Percentiles rank a stretch among this genome's conserved stretches.
phyloP scores from a whole-genome alignment of 1,140 invertebrate genomes.

The Platorchestia sp. region DNA sequence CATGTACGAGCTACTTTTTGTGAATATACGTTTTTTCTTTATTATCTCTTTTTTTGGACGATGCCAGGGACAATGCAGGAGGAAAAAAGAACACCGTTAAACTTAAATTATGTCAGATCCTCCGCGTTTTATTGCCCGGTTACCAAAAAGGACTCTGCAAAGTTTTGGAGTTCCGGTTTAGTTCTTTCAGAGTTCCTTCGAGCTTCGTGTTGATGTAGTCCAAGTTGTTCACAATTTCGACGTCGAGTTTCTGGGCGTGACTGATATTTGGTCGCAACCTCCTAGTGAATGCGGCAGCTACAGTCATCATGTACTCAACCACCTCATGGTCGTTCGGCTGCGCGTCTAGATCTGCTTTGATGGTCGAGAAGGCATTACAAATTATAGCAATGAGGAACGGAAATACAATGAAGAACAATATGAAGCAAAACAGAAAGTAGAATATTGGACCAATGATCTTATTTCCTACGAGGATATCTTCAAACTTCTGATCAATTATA shows the following conservation, averaged over 20 bases:
- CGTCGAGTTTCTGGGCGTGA: conserved; percentile 10
- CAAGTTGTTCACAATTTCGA: conserved; percentile 1
- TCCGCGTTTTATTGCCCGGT: background rate
- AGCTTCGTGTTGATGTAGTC: conserved; percentile 49
- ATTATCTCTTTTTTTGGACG: too few relatives aligned
- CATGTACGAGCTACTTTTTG: background rate
- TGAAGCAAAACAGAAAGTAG: conserved; percentile 65
- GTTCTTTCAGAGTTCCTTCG: background rate
- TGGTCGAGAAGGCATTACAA: conserved; percentile 62
- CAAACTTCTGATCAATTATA: conserved; percentile 63
- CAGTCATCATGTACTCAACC: conserved; percentile 63
- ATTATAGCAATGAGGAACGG: conserved; percentile 66
- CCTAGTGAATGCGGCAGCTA: background rate
- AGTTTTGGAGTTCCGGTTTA: background rate
- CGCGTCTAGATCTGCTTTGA: conserved; percentile 58
- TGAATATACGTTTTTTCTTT: background rate
- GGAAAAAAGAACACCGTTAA: background rate
- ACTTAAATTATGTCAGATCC: background rate
- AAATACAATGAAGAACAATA: conserved; percentile 65
- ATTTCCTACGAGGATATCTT: conserved; percentile 56
- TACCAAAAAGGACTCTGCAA: conserved; percentile 35
- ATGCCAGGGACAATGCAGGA: too few relatives aligned
- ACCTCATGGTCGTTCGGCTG: conserved; percentile 67
- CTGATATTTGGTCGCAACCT: conserved; percentile 23
- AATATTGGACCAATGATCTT: conserved; percentile 63